Percentiles rank a stretch among this genome's conserved stretches.
These are phyloP conservation scores for Silurus aristotelis DNA, from an alignment of 2,797 vertebrate genomes.

Conservation along the genomic window DNA sequence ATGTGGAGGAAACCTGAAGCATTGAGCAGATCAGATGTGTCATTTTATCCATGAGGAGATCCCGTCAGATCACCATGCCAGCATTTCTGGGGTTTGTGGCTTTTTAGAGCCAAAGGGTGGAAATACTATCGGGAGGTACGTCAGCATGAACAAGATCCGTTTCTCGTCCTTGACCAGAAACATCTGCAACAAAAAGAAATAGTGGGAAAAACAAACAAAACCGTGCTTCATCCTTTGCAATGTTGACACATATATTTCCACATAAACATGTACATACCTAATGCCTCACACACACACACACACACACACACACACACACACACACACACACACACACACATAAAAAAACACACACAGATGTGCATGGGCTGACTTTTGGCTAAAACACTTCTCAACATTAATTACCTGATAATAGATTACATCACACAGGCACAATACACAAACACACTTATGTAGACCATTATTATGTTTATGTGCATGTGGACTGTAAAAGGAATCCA, in stretches of 20 bases:
- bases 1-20: constrained; percentile 19
- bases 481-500: constrained; percentile 8
- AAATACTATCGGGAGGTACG: constrained; percentile 48
- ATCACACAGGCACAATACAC: constrained; percentile 25
- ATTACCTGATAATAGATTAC: constrained; percentile 13
- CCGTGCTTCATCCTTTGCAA: constrained; percentile 23
- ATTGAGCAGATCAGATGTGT: constrained; percentile 40
- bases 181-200: constrained; percentile 44
- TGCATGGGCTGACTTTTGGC: neutral
- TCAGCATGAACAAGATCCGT: constrained; percentile 44
- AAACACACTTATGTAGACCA: neutral
- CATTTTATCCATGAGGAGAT: constrained; percentile 53
- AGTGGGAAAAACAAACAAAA: constrained; percentile 34
- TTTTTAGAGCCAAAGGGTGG: constrained; percentile 37
- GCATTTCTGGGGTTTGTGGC: constrained; percentile 50
- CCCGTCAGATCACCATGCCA: constrained; percentile 46
- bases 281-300: neutral
- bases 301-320: constrained; percentile 14
- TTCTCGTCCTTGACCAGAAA: constrained; percentile 48
- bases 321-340: constrained; percentile 16
- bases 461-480: neutral
- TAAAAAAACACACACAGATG: constrained; percentile 1
- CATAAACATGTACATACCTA: constrained; percentile 27
- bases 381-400: neutral
- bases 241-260: constrained; percentile 26